Evolutionary conservation across 2,797 vertebrate species (phyloP).

Genomic region (Lagorchestes hirsutus): DNA sequence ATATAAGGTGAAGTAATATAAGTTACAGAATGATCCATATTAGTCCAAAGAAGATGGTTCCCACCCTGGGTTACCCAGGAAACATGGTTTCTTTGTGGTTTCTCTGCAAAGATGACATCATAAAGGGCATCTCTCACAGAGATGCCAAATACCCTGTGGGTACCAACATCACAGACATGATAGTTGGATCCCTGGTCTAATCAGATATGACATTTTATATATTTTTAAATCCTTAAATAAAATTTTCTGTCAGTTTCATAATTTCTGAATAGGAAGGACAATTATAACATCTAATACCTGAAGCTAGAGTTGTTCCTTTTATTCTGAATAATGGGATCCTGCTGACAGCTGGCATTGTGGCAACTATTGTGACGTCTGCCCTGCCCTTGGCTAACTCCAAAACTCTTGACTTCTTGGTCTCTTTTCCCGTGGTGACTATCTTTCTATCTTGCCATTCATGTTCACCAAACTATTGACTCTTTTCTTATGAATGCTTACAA

Average conservation of each 20-base stretch:
- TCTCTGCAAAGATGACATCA: not conserved
- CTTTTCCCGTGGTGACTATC: not conserved
- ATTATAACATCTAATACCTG: not conserved
- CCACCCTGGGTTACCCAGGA: not conserved
- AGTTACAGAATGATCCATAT: not conserved
- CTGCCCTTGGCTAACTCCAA: not conserved
- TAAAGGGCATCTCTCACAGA: constrained; percentile 47
- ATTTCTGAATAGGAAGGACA: constrained; percentile 64
- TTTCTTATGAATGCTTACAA: constrained; percentile 20
- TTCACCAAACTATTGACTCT: constrained; percentile 18
- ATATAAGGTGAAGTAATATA: not conserved
- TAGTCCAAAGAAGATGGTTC: not conserved
- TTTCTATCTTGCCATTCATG: not conserved
- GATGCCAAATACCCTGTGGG: constrained; percentile 50
- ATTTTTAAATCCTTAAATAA: constrained; percentile 55
- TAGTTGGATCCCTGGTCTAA: constrained; percentile 54
- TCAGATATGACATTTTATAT: constrained; percentile 63
- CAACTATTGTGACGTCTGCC: not conserved
- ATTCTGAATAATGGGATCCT: not conserved
- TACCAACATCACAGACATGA: constrained; percentile 51
- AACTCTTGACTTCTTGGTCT: not conserved
- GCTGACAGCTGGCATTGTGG: not conserved
- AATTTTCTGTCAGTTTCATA: constrained; percentile 49
- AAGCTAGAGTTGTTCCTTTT: not conserved
- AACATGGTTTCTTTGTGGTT: not conserved